Evolutionary conservation across 2,888 invertebrate genomes (phyloP), one percentile per base, ranked within the genome.

Genomic region (Abscondita cerata): DNA sequence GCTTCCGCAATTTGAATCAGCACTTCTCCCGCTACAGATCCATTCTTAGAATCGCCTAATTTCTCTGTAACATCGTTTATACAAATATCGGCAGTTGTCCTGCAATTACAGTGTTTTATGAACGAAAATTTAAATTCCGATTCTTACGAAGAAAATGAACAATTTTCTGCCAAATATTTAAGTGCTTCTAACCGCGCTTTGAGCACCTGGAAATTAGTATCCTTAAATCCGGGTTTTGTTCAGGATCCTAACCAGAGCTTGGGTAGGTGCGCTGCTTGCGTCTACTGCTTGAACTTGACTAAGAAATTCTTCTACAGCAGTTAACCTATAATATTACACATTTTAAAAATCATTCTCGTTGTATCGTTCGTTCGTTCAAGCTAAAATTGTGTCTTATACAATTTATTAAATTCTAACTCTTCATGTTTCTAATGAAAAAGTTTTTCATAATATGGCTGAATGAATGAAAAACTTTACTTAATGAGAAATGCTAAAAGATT

Each of bases 141-240:
- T 38, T 81, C 83, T 82, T 79, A 88, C 83, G 85, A 85, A 0
- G 92, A 87, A 66, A 93, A 84, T 0, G 87, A 84, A 71, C 88
- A 88, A 73, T 89, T 90, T 77, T 92, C 91, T 0, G 92, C 91
- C 18, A 96, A 83, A 67, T 87, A 85, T 68, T 90, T 90, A 58
- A 95, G 85, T 9, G 90, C 86, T 69, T 96, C 95, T 12, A 96
- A 79, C 68, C 92, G 87, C 0, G 89, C 84, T 76, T 95, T 95
- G 51, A 95, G 80, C 11, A 95, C 95, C 84, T 96, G 95, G 65
- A 96, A 93, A 78, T 96, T 96, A 61, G 91, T 95, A 74, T 96
- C 96, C 76, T 93, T 89, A 0, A 90, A 78, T 0, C 96, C 96
- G 0, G 96, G 96, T 75, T 95, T 96, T 91, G 68, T 87, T 88